phyloP scores from a whole-genome alignment of 2,888 invertebrate genomes.

The Junonia oenone region DNA sequence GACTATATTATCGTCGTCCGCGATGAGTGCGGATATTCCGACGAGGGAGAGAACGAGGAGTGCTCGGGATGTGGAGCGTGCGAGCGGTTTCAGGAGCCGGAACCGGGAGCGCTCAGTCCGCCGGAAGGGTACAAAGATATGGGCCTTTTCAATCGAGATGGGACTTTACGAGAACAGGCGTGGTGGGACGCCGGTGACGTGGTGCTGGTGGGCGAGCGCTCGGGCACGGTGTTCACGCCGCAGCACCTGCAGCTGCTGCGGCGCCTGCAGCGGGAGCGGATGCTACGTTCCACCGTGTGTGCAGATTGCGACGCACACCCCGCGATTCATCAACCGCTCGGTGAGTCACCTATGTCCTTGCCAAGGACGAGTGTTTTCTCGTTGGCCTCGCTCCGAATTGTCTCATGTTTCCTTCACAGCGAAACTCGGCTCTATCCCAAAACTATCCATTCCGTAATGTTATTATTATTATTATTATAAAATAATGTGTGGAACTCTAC shows the following conservation, averaged over 20 bases:
- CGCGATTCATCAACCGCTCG: slow-evolving; percentile 66
- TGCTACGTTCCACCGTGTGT: slow-evolving; percentile 77
- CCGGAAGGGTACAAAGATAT: slow-evolving; percentile 95
- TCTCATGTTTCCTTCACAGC: slow-evolving; percentile 31
- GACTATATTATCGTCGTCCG: slow-evolving; percentile 94
- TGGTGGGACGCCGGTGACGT: slow-evolving; percentile 81
- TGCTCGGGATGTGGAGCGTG: slow-evolving; percentile 80
- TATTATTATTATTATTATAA: neutral
- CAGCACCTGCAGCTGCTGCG: slow-evolving; percentile 83
- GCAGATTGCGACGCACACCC: slow-evolving; percentile 73
- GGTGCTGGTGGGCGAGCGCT: slow-evolving; percentile 74
- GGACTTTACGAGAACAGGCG: slow-evolving; percentile 77
- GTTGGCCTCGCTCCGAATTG: slow-evolving; percentile 37
- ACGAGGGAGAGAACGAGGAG: slow-evolving; percentile 88
- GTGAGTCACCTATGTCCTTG: slow-evolving; percentile 63
- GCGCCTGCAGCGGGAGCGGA: slow-evolving; percentile 81
- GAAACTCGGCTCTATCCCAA: neutral
- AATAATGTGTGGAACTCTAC: slow-evolving; percentile 18
- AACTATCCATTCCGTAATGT: neutral
- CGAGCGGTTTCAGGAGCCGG: slow-evolving; percentile 84
- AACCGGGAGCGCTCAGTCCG: slow-evolving; percentile 91
- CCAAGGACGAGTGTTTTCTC: slow-evolving; percentile 44
- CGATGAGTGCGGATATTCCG: slow-evolving; percentile 90
- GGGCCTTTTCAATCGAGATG: slow-evolving; percentile 81
- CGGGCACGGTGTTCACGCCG: slow-evolving; percentile 82